Conservation (phyloP, 1,140 invertebrate genomes). For the Lepidurus arcticus region DNA sequence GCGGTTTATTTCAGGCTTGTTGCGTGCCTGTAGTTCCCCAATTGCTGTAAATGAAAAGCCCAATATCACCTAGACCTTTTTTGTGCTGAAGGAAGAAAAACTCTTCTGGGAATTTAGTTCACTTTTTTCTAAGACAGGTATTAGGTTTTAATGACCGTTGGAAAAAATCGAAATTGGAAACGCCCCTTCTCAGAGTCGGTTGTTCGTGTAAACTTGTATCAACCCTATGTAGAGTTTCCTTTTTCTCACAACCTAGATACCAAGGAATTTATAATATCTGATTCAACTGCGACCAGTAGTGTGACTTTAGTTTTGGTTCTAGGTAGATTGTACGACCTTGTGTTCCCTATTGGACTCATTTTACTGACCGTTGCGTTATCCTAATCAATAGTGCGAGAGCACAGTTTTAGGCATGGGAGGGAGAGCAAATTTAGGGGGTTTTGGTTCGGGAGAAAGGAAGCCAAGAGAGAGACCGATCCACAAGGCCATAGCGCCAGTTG, state of each 20-base stretch:
- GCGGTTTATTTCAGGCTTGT: too few relatives aligned
- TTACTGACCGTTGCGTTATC: neutral
- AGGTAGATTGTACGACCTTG: neutral
- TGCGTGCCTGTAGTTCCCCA: too few relatives aligned
- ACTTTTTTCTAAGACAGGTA: too few relatives aligned
- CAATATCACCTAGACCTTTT: too few relatives aligned
- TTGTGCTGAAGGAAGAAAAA: too few relatives aligned
- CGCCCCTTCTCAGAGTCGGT: too few relatives aligned
- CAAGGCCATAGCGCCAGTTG: slow-evolving; percentile 20
- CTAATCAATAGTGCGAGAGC: neutral
- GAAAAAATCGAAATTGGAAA: too few relatives aligned
- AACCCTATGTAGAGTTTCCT: neutral
- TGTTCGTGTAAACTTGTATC: neutral
- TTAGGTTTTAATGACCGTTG: too few relatives aligned
- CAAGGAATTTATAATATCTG: neutral
- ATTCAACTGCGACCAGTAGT: neutral
- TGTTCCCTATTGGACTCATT: neutral
- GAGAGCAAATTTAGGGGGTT: neutral
- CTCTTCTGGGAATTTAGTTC: too few relatives aligned
- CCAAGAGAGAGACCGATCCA: neutral
- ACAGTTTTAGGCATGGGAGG: neutral
- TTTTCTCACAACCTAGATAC: neutral
- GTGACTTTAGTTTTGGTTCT: neutral
- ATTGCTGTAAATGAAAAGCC: too few relatives aligned
- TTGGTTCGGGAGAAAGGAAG: neutral